Evolutionary conservation across 2,888 invertebrate genomes (phyloP).

Genomic region (Bhutanitis thaidina): DNA sequence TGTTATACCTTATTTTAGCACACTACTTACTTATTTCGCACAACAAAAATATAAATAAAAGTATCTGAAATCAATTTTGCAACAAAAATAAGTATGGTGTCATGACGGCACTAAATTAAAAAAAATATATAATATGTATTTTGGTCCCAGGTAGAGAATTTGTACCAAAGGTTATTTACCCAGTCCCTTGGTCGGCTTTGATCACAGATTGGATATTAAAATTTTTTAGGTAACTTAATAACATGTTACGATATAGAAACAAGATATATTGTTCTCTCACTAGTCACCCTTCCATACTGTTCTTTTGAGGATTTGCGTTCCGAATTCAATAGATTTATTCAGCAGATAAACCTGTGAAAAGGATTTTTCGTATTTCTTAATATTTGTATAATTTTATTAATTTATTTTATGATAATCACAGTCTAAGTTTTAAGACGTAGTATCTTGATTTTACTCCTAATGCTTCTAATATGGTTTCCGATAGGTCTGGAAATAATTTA

Average conservation of each 20-base stretch:
- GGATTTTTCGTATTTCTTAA: too few species aligned
- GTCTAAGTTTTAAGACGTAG: too few species aligned
- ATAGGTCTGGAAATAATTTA: too few species aligned
- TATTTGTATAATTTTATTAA: too few species aligned
- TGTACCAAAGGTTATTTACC: slow-evolving; percentile 14
- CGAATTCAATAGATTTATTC: neutral
- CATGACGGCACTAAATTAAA: slow-evolving; percentile 4
- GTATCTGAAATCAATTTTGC: too few species aligned
- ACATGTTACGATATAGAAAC: slow-evolving; percentile 2
- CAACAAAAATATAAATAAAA: too few species aligned
- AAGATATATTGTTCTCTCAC: slow-evolving; percentile 6
- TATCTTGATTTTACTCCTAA: too few species aligned
- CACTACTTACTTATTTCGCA: too few species aligned
- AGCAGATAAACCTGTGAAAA: neutral
- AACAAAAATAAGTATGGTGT: too few species aligned
- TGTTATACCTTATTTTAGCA: too few species aligned
- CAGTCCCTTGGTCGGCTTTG: slow-evolving; percentile 12
- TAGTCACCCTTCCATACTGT: neutral
- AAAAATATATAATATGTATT: slow-evolving; percentile 11
- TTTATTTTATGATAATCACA: too few species aligned
- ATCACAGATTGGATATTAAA: neutral
- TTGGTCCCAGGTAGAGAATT: slow-evolving; percentile 16
- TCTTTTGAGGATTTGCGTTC: neutral
- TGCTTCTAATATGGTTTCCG: too few species aligned
- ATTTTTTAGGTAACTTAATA: slow-evolving; percentile 5